These are phyloP conservation scores for Parnassius mnemosyne DNA, from an alignment of 2,888 invertebrate genomes.

Conservation along the genomic window DNA sequence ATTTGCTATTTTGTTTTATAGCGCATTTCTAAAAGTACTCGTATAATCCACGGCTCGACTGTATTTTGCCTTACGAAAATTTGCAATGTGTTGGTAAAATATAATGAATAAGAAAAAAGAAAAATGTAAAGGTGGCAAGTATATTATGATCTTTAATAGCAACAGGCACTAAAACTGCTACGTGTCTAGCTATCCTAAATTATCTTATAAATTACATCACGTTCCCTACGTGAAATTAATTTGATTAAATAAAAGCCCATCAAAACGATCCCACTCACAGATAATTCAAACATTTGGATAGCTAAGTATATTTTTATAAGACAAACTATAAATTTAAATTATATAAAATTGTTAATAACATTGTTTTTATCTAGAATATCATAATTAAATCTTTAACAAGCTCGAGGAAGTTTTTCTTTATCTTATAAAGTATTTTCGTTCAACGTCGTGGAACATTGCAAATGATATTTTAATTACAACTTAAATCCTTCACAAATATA, in stretches of 20 bases:
- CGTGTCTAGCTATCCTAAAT: too few species aligned
- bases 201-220: too few species aligned
- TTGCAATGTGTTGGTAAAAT: too few species aligned
- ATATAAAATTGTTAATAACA: constrained; percentile 6
- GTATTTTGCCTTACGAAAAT: too few species aligned
- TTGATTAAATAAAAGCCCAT: not conserved
- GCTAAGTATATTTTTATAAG: constrained; percentile 1
- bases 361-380: constrained; percentile 4
- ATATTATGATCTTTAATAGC: too few species aligned
- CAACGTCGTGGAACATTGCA: constrained; percentile 6
- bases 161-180: too few species aligned
- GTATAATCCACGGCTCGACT: too few species aligned
- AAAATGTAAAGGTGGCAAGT: too few species aligned
- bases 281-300: not conserved
- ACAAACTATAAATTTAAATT: constrained; percentile 3
- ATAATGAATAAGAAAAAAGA: too few species aligned
- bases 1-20: too few species aligned
- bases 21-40: too few species aligned
- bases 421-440: constrained; percentile 3
- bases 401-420: constrained; percentile 6
- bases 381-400: constrained; percentile 5
- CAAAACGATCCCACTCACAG: not conserved
- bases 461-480: constrained; percentile 5
- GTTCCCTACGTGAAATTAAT: too few species aligned
- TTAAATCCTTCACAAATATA: constrained; percentile 1